Evolutionary conservation across 2,888 invertebrate genomes (phyloP), one percentile per base, ranked within the genome.

Genomic region (Conchocele bisecta): DNA sequence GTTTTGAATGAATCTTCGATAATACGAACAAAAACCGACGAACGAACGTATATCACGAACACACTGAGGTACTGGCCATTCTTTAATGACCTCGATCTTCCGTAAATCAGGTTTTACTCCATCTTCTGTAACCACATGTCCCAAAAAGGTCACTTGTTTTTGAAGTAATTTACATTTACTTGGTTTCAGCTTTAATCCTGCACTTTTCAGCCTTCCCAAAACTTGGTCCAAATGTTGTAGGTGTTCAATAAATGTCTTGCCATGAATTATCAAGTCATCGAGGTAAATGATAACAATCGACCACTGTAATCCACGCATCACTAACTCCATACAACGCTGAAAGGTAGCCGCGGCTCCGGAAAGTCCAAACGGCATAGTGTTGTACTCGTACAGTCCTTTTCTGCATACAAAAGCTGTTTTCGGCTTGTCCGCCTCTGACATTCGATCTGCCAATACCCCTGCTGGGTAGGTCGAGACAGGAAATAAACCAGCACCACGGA

Each of bases 281-380:
- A 82, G 17, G 48, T 82, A 76, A 17, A 67, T 39, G 13, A 79
- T 20, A 13, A 75, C 50, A 4, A 48, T 57, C 7, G 57, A 22
- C 44, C 64, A 72, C 22, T 72, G 53, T n/a, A 82, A 33, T 4
- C 61, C 74, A 31, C 68, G 33, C 13, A 82, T 33, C 15, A 80
- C 59, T 35, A 59, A 22, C 11, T 79, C 67, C 76, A 82, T 81
- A 22, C 75, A 54, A 11, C 82, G 57, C 53, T 82, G 74, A 42
- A 76, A 82, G 13, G 82, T 80, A 35, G 50, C 50, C 24, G 82
- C 72, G 17, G 77, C 77, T 29, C 79, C 75, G n/a, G 48, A 51
- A 7, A 80, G 41, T 11, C 81, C 82, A 39, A 81, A 74, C 13
- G 82, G 73, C 76, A 81, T 67, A 3, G 46, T 61, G 11, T 41